Evolutionary conservation across 2,113 vertebrate species (phyloP).

Genomic region (Chionomys nivalis): DNA sequence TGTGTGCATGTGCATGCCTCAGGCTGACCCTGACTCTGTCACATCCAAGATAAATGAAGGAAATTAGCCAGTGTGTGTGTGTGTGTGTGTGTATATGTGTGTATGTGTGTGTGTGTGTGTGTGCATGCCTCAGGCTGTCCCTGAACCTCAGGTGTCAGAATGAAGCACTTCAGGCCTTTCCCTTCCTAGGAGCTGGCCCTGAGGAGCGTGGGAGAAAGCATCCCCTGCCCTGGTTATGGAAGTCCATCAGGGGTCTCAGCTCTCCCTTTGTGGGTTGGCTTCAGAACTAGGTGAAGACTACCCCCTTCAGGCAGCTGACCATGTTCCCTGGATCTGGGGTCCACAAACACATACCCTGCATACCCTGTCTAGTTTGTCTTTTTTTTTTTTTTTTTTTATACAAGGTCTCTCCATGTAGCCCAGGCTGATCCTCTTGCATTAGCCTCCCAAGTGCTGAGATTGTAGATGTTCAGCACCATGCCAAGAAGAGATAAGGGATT

Average conservation of each 20-base stretch:
- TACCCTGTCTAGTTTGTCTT: neutral
- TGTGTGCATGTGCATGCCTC: too few species aligned
- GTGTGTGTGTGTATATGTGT: too few species aligned
- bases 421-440: neutral
- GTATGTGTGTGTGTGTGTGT: too few species aligned
- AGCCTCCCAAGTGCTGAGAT: neutral
- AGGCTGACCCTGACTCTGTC: fast-evolving
- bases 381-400: neutral
- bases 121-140: neutral
- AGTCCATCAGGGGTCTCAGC: neutral
- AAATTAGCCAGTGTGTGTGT: too few species aligned
- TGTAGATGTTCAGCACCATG: neutral
- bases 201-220: neutral
- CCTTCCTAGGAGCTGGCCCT: too few species aligned
- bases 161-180: neutral
- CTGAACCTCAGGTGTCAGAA: neutral
- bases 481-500: neutral
- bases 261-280: neutral
- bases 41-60: neutral
- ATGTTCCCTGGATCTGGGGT: neutral
- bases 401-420: neutral
- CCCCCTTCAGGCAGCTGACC: neutral
- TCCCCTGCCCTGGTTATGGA: too few species aligned
- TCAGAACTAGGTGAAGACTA: neutral
- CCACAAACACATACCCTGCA: neutral